Conservation (phyloP, 1,140 invertebrate species). For the Coelopa frigida region DNA sequence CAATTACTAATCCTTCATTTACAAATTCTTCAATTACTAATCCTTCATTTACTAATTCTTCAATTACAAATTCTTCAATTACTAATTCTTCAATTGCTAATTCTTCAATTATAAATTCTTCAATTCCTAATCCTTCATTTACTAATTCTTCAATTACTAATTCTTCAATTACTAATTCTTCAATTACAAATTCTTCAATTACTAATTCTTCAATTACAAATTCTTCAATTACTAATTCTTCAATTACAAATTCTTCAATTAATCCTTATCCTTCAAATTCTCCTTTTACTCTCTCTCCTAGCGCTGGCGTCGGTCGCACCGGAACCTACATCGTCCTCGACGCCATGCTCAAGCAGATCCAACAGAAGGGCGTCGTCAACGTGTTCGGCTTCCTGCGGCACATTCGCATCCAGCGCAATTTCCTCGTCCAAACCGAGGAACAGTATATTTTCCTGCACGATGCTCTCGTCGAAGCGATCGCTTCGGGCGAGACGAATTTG, state of each 20-base stretch:
- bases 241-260: no score
- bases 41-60: no score
- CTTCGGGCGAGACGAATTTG: conserved; percentile 84
- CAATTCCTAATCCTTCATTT: conserved; percentile 26
- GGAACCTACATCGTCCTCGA: conserved; percentile 94
- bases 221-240: no score
- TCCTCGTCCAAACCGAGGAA: conserved; percentile 82
- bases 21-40: no score
- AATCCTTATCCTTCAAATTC: no score
- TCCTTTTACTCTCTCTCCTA: conserved; percentile 45
- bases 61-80: no score
- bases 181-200: no score
- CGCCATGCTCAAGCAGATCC: conserved; percentile 90
- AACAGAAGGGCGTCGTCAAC: conserved; percentile 78
- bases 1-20: no score
- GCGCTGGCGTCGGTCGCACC: conserved; percentile 95
- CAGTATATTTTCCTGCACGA: conserved; percentile 97
- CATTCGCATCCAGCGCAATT: conserved; percentile 78
- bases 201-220: no score
- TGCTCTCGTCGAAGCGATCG: conserved; percentile 87
- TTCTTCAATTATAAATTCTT: no score
- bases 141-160: conserved; percentile 29
- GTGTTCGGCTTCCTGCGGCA: conserved; percentile 89
- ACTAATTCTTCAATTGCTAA: no score
- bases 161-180: no score